These are phyloP conservation scores for Hoplias malabaricus DNA, from an alignment of 2,113 vertebrate species.

Conservation along the genomic window DNA sequence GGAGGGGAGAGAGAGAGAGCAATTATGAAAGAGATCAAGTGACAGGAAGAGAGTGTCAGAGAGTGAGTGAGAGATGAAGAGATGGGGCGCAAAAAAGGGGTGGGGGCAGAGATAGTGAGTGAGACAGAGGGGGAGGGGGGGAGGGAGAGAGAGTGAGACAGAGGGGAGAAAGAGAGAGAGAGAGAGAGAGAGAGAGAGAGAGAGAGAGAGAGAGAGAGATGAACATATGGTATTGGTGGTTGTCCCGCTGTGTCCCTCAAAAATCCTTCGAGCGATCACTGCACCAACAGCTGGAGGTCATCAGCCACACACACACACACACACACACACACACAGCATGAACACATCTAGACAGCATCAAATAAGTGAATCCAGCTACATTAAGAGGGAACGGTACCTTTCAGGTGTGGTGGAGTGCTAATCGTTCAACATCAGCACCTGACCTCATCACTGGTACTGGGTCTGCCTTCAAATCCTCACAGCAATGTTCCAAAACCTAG, in stretches of 20 bases:
- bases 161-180: constrained; percentile 17
- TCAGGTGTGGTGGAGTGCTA: too few species aligned
- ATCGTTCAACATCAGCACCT: too few species aligned
- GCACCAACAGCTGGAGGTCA: constrained; percentile 57
- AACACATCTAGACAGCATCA: too few species aligned
- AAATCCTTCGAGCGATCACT: constrained; percentile 25
- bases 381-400: too few species aligned
- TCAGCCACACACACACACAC: constrained; percentile 52
- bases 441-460: too few species aligned
- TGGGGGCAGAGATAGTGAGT: neutral
- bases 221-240: constrained; percentile 41
- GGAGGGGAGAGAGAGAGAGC: constrained; percentile 10
- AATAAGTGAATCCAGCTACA: too few species aligned
- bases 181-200: neutral
- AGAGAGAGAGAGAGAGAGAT: neutral
- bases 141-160: neutral
- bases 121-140: neutral
- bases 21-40: neutral
- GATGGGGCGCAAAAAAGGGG: neutral
- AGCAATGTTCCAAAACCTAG: too few species aligned
- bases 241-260: constrained; percentile 34
- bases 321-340: constrained; percentile 1
- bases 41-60: neutral
- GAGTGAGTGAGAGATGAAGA: neutral
- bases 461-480: too few species aligned